A percentile compares a stretch with the other conserved stretches of the same genome.
Evolutionary conservation across 2,888 invertebrate genomes (phyloP).

Genomic region (Ophion ellenae): DNA sequence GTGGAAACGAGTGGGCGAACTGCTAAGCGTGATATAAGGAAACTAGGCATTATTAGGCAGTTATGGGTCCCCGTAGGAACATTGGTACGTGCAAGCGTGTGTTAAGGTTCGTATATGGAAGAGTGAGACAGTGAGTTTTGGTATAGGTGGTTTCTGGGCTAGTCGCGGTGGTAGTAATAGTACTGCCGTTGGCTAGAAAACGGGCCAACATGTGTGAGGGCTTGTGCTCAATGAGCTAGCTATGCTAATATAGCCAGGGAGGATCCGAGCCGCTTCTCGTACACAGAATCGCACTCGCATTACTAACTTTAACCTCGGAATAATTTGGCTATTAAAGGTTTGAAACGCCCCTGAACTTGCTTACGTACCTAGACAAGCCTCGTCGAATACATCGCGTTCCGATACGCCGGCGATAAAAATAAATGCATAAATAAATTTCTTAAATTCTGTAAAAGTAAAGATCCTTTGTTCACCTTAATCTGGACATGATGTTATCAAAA

Average conservation of each 20-base stretch:
- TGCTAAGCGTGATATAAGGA: conserved; percentile 77
- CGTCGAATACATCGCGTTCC: conserved; percentile 13
- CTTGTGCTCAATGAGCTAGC: conserved; percentile 71
- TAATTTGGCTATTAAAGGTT: conserved; percentile 81
- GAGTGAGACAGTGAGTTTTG: conserved; percentile 47
- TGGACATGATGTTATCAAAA: not conserved
- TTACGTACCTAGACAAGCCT: conserved; percentile 19
- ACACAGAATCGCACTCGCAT: conserved; percentile 82
- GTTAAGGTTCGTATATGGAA: conserved; percentile 51
- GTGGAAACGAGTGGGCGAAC: conserved; percentile 12
- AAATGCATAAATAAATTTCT: not conserved
- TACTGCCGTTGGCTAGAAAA: conserved; percentile 32
- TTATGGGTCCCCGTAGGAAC: conserved; percentile 80
- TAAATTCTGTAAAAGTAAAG: no score
- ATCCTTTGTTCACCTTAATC: no score
- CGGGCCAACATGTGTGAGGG: conserved; percentile 60
- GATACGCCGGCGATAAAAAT: conserved; percentile 1
- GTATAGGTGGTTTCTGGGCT: conserved; percentile 27
- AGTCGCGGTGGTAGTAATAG: conserved; percentile 11
- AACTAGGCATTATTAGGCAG: conserved; percentile 80
- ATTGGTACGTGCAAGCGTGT: conserved; percentile 68
- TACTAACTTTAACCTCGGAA: conserved; percentile 80
- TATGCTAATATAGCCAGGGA: conserved; percentile 79
- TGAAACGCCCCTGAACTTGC: conserved; percentile 55
- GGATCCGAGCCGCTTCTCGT: conserved; percentile 78